Evolutionary conservation across 1,140 invertebrate species (phyloP).

Genomic region (Ostrea edulis): DNA sequence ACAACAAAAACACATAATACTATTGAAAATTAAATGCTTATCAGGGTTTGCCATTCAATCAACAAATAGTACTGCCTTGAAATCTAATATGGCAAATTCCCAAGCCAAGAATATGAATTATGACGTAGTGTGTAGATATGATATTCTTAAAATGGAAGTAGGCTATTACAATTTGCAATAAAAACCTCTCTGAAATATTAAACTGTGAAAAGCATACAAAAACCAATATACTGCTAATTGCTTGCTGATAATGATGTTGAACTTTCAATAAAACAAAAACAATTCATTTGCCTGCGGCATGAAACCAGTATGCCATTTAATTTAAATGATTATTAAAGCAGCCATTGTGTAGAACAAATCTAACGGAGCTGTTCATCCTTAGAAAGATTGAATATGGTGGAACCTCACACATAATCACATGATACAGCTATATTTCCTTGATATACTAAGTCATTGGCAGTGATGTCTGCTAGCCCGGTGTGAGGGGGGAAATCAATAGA

Average conservation of each 20-base stretch:
- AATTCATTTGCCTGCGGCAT: not conserved
- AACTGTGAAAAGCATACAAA: not conserved
- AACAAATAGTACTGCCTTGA: no score
- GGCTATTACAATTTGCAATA: no score
- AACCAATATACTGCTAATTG: not conserved
- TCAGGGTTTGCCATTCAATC: no score
- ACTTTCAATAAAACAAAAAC: not conserved
- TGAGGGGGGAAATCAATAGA: slow-evolving; percentile 18
- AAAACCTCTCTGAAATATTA: not conserved
- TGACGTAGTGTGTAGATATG: no score
- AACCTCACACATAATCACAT: slow-evolving; percentile 11
- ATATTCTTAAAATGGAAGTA: no score
- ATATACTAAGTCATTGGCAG: slow-evolving; percentile 2
- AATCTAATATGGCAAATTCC: no score
- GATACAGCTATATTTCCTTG: slow-evolving; percentile 2
- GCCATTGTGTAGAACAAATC: not conserved
- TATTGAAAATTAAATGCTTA: no score
- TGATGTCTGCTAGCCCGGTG: not conserved
- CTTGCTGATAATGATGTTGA: not conserved
- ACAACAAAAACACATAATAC: no score
- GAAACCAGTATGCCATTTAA: not conserved
- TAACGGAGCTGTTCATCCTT: not conserved
- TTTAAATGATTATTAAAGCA: not conserved
- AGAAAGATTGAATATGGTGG: not conserved
- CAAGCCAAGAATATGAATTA: no score